Evolutionary conservation across 2,113 vertebrate genomes (phyloP).

Genomic region (Serinus canaria): DNA sequence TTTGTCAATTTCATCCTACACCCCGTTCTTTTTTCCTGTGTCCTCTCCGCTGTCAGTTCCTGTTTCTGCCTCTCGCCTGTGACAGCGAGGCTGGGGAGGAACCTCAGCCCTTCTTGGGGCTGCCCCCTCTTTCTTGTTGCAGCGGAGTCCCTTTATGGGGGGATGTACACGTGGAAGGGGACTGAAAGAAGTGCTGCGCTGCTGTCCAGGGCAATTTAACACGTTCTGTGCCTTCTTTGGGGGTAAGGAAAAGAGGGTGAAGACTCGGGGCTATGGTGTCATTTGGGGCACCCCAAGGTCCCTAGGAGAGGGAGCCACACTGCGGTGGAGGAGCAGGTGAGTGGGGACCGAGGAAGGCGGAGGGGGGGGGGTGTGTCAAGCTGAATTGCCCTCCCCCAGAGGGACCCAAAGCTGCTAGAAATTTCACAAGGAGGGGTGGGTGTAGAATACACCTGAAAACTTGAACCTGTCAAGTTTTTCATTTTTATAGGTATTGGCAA

Average conservation of each 20-base stretch:
- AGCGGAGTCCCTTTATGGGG: neutral
- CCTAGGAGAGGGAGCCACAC: neutral
- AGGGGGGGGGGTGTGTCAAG: too few species aligned
- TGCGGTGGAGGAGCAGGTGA: neutral
- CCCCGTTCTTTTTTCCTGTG: neutral
- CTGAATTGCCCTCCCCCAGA: too few species aligned
- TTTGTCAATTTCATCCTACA: neutral
- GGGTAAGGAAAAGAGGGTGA: neutral
- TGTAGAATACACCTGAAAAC: neutral
- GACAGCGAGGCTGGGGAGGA: neutral
- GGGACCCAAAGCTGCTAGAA: neutral
- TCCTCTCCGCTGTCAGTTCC: neutral
- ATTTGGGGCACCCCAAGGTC: neutral
- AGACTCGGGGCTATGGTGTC: neutral
- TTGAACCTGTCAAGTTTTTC: neutral
- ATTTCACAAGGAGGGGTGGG: neutral
- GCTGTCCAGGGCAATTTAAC: neutral
- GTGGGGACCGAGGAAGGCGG: neutral
- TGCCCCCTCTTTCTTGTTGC: neutral
- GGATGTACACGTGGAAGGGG: too few species aligned
- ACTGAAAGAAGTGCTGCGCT: rapidly evolving
- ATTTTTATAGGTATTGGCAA: neutral
- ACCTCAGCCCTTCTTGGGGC: neutral
- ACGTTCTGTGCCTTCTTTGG: neutral
- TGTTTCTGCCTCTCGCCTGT: neutral